Conservation (phyloP, 2,888 invertebrate species). For the Aquatica leii region DNA sequence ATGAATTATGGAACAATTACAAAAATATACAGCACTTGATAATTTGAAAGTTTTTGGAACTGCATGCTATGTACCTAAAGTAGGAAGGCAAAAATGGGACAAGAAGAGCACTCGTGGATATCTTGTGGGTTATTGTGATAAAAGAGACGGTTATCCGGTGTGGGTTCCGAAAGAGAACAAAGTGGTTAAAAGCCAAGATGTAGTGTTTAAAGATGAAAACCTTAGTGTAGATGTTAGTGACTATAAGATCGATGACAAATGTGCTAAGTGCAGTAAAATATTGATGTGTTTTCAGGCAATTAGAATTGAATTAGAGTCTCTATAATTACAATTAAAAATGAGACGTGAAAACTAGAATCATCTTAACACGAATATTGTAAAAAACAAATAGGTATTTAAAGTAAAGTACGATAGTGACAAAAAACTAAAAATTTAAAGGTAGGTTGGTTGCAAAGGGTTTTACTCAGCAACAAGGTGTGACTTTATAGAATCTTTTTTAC, state of each 20-base stretch:
- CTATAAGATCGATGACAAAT: background rate
- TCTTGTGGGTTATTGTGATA: background rate
- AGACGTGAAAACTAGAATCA: no score
- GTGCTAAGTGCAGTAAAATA: no score
- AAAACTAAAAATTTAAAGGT: background rate
- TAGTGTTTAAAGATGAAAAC: no score
- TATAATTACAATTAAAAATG: no score
- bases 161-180: no score
- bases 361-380: background rate
- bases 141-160: background rate
- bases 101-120: no score
- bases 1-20: no score
- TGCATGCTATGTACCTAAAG: no score
- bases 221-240: background rate
- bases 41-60: background rate
- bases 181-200: background rate
- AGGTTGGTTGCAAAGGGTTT: background rate
- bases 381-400: background rate
- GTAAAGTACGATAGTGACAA: background rate
- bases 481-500: no score
- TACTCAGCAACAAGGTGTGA: background rate
- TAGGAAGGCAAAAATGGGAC: no score
- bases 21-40: no score
- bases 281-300: background rate
- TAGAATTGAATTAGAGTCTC: no score